Conservation (phyloP, 2,113 vertebrate species). For the Lampris incognitus region DNA sequence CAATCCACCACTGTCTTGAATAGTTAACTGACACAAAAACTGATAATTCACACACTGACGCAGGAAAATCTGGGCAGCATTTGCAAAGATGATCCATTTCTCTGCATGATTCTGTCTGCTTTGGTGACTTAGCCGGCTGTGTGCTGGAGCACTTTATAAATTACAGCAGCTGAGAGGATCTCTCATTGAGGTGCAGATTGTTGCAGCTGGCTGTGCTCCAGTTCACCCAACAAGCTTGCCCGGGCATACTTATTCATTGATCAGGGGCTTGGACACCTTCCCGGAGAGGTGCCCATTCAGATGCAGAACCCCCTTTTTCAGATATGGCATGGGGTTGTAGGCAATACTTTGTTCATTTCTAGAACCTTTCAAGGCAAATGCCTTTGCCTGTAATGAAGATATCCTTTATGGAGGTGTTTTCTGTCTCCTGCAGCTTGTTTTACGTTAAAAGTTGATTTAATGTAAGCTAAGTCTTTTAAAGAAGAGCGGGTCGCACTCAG, state of each 20-base stretch:
- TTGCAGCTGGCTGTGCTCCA: constrained; percentile 38
- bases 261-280: constrained; percentile 56
- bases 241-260: constrained; percentile 59
- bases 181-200: constrained; percentile 54
- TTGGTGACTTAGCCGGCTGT: constrained; percentile 23
- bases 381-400: not conserved
- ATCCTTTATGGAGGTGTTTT: not conserved
- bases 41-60: not conserved
- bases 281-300: constrained; percentile 23
- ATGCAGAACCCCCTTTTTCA: constrained; percentile 9
- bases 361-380: constrained; percentile 14
- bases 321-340: not conserved
- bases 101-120: constrained; percentile 32
- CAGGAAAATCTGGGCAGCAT: not conserved
- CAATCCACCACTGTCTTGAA: not conserved
- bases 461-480: too few relatives aligned
- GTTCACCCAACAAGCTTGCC: constrained; percentile 50
- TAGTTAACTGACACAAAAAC: not conserved
- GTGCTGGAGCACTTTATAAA: constrained; percentile 51
- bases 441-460: too few relatives aligned
- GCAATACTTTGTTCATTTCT: not conserved
- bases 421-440: not conserved
- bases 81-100: constrained; percentile 4
- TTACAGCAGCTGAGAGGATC: constrained; percentile 42
- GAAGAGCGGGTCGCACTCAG: too few relatives aligned